Evolutionary conservation across 2,888 invertebrate species (phyloP), one percentile per base, ranked within the genome.

Genomic region (Anthophora plumipes): DNA sequence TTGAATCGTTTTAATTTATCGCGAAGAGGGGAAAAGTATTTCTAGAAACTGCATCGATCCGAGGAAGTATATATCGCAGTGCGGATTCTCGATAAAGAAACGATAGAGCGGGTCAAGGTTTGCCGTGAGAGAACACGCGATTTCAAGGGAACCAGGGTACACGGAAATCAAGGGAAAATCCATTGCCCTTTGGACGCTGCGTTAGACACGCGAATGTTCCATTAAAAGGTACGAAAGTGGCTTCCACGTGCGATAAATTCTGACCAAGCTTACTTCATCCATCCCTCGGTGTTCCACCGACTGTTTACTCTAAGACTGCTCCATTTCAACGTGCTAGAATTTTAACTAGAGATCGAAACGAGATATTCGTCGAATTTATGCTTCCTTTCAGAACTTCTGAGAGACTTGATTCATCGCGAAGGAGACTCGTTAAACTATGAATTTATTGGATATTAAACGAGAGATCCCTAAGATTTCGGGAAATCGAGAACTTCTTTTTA

Each of bases 31-130:
- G 9, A 11, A 12, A 59, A 12, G 31, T 31, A 31, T 59, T 59
- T 41, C 3, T 20, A 41, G 5, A 41, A 20, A 8, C 0, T 14
- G 31, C 6, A 60, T 41, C 41, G 68, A 41, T 69, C 7, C 31
- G 46, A 20, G 20, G n/a, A 14, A 7, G 25, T 7, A 25, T n/a
- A 1, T 7, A 12, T 43, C 6, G 12, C 14, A 14, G 20, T 20
- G 59, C 14, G 14, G 52, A 66, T 52, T 48, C 20, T 0, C 11
- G 63, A 48, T 39, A 39, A 22, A 43, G 75, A 50, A 61, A 8
- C 7, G 63, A 77, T 55, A 25, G 52, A 9, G 12, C 41, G 41
- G 75, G 75, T 82, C 81, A 82, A 75, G 81, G 81, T 59, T 75
- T n/a, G 20, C n/a, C 22, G 61, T 64, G 61, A 61, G n/a, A 70